These are phyloP conservation scores for Philypnodon macrostomus DNA, from an alignment of 2,797 vertebrate genomes.

Conservation along the genomic window DNA sequence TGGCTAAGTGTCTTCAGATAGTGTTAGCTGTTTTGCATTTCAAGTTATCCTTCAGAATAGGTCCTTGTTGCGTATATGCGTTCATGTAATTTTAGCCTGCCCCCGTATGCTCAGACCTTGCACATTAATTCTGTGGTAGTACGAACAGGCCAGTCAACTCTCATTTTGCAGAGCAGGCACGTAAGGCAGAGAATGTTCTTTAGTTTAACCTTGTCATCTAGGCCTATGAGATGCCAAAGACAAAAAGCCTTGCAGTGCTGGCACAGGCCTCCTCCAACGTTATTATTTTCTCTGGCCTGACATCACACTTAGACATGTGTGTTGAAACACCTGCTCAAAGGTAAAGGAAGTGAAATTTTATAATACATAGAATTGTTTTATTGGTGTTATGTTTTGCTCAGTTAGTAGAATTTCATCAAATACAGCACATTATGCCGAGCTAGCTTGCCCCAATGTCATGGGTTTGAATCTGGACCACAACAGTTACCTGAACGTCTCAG, in stretches of 20 bases:
- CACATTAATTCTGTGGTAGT: constrained; percentile 61
- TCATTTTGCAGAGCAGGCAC: constrained; percentile 60
- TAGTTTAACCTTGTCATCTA: constrained; percentile 73
- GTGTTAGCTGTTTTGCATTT: constrained; percentile 12
- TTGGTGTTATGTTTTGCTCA: too few relatives aligned
- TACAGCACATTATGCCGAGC: too few relatives aligned
- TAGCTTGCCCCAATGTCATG: too few relatives aligned
- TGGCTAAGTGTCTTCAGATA: neutral
- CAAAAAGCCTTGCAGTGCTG: constrained; percentile 52
- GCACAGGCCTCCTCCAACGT: constrained; percentile 46
- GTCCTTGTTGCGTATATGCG: constrained; percentile 9
- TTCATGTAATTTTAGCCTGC: constrained; percentile 46
- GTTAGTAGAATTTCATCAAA: too few relatives aligned
- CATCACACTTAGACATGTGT: constrained; percentile 35
- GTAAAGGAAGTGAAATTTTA: constrained; percentile 44
- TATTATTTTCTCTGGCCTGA: constrained; percentile 59
- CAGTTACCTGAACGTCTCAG: too few relatives aligned
- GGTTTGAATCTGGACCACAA: too few relatives aligned
- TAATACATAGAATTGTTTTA: constrained; percentile 22
- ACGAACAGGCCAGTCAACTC: constrained; percentile 48
- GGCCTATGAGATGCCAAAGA: constrained; percentile 56
- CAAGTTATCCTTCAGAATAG: constrained; percentile 9
- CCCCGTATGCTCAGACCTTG: constrained; percentile 44
- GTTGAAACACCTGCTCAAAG: constrained; percentile 46
- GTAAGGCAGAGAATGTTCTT: constrained; percentile 55